Evolutionary conservation across 2,113 vertebrate species (phyloP).

Genomic region (Psilopogon haemacephalus): DNA sequence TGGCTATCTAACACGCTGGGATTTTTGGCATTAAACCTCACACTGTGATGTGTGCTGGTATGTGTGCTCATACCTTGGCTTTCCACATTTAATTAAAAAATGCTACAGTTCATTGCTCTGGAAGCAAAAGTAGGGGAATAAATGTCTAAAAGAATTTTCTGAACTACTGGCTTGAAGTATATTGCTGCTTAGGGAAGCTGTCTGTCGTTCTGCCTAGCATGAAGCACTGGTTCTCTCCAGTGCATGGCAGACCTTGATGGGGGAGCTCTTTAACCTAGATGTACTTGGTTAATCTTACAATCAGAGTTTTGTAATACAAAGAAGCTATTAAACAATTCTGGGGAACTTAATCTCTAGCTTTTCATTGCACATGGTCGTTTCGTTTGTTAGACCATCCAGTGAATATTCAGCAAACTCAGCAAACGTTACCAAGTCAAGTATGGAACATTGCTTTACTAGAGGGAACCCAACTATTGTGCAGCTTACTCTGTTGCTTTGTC

Average conservation of each 20-base stretch:
- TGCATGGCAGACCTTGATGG: neutral
- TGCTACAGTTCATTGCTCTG: constrained; percentile 54
- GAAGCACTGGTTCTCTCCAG: constrained; percentile 52
- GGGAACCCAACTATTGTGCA: neutral
- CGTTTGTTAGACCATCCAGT: neutral
- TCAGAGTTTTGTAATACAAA: neutral
- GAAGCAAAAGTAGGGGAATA: constrained; percentile 38
- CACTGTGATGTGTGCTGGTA: neutral
- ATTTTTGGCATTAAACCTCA: neutral
- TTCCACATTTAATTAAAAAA: constrained; percentile 43
- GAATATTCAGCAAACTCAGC: neutral
- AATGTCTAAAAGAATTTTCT: constrained; percentile 46
- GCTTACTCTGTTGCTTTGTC: neutral
- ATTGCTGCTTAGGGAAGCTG: neutral
- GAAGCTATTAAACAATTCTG: neutral
- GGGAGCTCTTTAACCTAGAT: neutral
- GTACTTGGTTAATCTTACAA: neutral
- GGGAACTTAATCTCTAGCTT: neutral
- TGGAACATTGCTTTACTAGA: neutral
- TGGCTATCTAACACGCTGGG: neutral
- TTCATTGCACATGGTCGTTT: neutral
- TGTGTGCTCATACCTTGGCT: constrained; percentile 7
- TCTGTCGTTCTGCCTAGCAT: neutral
- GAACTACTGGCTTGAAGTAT: constrained; percentile 10
- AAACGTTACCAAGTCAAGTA: neutral